These are phyloP conservation scores for Pseudorasbora parva DNA, from an alignment of 2,113 vertebrate species.

Conservation along the genomic window DNA sequence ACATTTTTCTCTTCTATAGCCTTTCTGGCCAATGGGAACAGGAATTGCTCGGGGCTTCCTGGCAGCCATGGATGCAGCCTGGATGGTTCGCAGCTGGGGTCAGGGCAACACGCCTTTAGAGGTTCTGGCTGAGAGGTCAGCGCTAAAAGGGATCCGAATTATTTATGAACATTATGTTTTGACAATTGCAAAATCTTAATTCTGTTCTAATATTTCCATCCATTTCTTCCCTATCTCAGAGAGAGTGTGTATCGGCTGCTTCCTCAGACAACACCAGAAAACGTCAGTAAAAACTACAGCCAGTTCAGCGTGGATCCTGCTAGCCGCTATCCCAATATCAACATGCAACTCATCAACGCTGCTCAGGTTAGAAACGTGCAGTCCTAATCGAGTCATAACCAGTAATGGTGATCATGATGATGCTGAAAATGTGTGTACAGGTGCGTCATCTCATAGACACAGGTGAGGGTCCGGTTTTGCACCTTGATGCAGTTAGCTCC, in stretches of 20 bases:
- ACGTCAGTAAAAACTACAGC: constrained; percentile 93
- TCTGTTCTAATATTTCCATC: background rate
- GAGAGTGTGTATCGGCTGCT: constrained; percentile 92
- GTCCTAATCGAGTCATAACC: background rate
- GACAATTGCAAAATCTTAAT: background rate
- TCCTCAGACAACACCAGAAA: constrained; percentile 96
- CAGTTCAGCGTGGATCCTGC: constrained; percentile 90
- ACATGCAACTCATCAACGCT: constrained; percentile 80
- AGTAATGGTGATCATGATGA: background rate
- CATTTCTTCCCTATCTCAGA: constrained; percentile 67
- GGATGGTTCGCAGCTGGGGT: constrained; percentile 95
- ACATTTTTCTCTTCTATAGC: constrained; percentile 71
- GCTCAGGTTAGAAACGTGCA: constrained; percentile 80
- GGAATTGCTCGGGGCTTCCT: constrained; percentile 95
- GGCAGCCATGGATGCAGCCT: constrained; percentile 92
- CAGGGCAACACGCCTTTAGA: constrained; percentile 83
- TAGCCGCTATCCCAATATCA: constrained; percentile 89
- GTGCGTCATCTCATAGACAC: constrained; percentile 90
- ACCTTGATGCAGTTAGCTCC: constrained; percentile 73
- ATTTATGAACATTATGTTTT: background rate
- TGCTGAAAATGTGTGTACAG: constrained; percentile 66
- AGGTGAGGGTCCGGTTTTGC: constrained; percentile 80
- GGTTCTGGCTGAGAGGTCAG: constrained; percentile 89
- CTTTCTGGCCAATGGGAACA: constrained; percentile 98
- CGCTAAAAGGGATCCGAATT: background rate